A percentile compares a stretch with the other conserved stretches of the same genome.
Conservation (phyloP, 2,113 vertebrate genomes). For the Electrona antarctica region DNA sequence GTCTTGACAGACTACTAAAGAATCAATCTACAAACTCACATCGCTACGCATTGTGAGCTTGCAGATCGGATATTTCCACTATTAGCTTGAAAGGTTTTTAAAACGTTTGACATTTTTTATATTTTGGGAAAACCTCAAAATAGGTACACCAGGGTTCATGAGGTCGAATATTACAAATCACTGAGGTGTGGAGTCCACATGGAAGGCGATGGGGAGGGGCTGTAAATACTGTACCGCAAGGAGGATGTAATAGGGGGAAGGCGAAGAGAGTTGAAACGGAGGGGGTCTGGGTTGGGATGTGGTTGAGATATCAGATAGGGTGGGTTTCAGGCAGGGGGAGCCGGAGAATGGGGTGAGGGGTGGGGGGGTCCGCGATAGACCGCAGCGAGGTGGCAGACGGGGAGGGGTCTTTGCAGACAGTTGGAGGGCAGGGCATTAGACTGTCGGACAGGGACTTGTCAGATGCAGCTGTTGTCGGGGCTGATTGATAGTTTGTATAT, state of each 20-base stretch:
- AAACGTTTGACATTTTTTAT: too few species aligned
- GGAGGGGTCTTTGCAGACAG: conserved; percentile 86
- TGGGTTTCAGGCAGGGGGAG: conserved; percentile 21
- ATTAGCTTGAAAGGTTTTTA: too few species aligned
- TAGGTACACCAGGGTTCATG: too few species aligned
- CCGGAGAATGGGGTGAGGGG: conserved; percentile 27
- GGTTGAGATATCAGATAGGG: background rate
- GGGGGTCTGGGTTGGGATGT: conserved; percentile 53
- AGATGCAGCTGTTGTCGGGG: conserved; percentile 92
- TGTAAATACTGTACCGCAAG: background rate
- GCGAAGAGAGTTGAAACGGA: conserved; percentile 25
- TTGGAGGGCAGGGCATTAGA: conserved; percentile 93
- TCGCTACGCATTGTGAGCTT: too few species aligned
- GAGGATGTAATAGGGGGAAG: conserved; percentile 16
- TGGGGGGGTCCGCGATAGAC: conserved; percentile 50
- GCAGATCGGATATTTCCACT: too few species aligned
- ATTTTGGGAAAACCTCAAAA: too few species aligned
- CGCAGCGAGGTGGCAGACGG: conserved; percentile 80
- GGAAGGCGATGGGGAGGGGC: conserved; percentile 44
- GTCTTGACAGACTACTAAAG: too few species aligned
- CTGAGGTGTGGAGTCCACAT: conserved; percentile 38
- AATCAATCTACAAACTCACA: too few species aligned
- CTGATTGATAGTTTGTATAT: conserved; percentile 96
- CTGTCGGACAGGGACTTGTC: conserved; percentile 94
- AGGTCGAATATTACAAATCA: conserved; percentile 36